Evolutionary conservation across 1,140 invertebrate genomes (phyloP), one percentile per base, ranked within the genome.

Genomic region (Cyrtorhinus lividipennis): DNA sequence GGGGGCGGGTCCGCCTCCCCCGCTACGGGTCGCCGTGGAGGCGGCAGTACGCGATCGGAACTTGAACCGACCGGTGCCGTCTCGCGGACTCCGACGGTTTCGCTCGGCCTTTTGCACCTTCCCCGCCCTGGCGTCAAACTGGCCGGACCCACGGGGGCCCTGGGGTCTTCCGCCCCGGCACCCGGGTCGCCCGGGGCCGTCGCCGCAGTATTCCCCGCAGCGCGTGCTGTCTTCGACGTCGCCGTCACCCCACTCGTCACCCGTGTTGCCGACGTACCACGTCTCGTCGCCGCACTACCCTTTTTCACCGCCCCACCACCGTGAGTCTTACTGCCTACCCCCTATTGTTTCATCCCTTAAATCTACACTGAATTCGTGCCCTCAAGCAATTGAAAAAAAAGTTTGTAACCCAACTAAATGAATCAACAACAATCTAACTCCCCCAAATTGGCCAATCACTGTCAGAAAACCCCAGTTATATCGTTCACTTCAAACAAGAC

Each of bases 51-150:
- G 30, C 30, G 15, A 15, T 5, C 30, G 30, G 30, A 8, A 5
- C 5, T 15, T 15, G 30, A 8, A 8, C 30, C 30, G 15, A 15
- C 5, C 30, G 15, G 30, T 38, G 22, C 56, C 56, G 20, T 18
- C 56, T 24, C 56, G 56, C 25, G 56, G 23, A n/a, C 2, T 24
- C 23, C 56, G 12, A 25, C 23, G 30, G 30, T 38, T 38, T 38
- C 30, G 30, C 5, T 38, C 15, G 5, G 5, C 30, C 30, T 15
- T 38, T 15, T 38, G 15, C 30, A 38, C 30, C 30, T 5, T n/a
- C n/a, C 67, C 65, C 67, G 61, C 62, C 24, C 45, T 23, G 25
- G 24, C 59, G 65, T 45, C 62, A 45, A 62, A 64, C 46, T 62
- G 62, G 67, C 65, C 61, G 64, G 64, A 56, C 26, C 23, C 27